Conservation (phyloP, 2,888 invertebrate genomes). For the Drosophila yooni region DNA sequence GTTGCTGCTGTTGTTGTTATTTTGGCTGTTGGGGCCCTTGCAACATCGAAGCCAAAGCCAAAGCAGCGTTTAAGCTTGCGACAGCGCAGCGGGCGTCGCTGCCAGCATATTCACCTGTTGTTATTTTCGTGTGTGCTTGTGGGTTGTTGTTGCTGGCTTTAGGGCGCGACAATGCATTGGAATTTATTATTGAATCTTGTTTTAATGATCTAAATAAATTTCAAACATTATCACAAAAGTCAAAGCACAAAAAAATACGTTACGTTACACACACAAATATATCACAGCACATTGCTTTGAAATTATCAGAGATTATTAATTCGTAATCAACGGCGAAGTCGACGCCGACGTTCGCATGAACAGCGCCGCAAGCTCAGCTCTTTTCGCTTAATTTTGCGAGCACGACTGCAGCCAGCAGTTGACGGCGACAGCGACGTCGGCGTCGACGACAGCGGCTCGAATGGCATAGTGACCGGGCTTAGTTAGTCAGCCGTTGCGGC, state of each 20-base stretch:
- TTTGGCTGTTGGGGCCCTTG: constrained; percentile 53
- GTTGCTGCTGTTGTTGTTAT: constrained; percentile 11
- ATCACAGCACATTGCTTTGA: constrained; percentile 51
- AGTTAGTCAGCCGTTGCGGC: constrained; percentile 72
- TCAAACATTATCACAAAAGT: constrained; percentile 32
- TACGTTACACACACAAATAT: background rate
- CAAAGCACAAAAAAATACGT: constrained; percentile 15
- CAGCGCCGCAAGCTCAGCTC: constrained; percentile 37
- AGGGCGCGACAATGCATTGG: constrained; percentile 35
- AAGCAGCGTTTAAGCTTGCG: constrained; percentile 37
- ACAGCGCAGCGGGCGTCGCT: constrained; percentile 44
- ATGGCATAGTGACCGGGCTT: constrained; percentile 53
- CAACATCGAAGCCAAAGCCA: constrained; percentile 52
- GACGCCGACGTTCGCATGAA: constrained; percentile 2
- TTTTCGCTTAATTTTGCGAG: constrained; percentile 38
- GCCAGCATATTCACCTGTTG: constrained; percentile 63
- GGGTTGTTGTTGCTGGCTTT: constrained; percentile 3
- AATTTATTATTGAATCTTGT: constrained; percentile 38
- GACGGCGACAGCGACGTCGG: background rate
- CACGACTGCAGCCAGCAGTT: constrained; percentile 16
- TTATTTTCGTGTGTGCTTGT: constrained; percentile 22
- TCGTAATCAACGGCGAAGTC: constrained; percentile 49
- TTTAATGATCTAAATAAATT: constrained; percentile 40
- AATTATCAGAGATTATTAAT: constrained; percentile 64
- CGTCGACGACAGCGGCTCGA: constrained; percentile 30